Conservation (phyloP, 2,113 vertebrate species). For the Isichthys henryi region DNA sequence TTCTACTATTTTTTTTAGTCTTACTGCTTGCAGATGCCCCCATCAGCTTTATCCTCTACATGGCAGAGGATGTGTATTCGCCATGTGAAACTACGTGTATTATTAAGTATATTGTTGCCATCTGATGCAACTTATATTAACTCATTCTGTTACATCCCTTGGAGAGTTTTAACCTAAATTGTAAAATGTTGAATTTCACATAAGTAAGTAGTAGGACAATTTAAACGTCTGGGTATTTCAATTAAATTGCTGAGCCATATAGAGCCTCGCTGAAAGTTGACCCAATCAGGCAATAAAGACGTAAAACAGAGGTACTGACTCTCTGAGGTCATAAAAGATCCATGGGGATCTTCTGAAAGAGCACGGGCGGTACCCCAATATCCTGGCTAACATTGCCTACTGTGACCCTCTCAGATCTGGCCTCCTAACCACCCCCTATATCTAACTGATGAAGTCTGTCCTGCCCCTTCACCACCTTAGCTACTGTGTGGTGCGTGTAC, state of each 20-base stretch:
- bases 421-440: not conserved
- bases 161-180: not conserved
- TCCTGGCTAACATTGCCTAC: not conserved
- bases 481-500: not conserved
- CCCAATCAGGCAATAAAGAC: not conserved
- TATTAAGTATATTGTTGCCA: not conserved
- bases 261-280: not conserved
- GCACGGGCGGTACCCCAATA: not conserved
- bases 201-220: not conserved
- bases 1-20: not conserved
- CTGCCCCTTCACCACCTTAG: not conserved
- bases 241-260: not conserved
- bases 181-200: not conserved
- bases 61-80: not conserved
- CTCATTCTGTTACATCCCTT: not conserved
- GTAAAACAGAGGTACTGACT: not conserved
- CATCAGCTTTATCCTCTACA: not conserved
- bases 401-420: not conserved
- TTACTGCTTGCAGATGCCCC: not conserved
- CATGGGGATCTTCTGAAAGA: not conserved
- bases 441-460: not conserved
- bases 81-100: not conserved
- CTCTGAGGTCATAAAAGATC: not conserved
- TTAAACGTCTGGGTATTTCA: not conserved
- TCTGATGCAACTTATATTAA: not conserved